A percentile compares a stretch with the other conserved stretches of the same genome.
Conservation (phyloP, 2,113 vertebrate species). For the Bothrops jararaca region DNA sequence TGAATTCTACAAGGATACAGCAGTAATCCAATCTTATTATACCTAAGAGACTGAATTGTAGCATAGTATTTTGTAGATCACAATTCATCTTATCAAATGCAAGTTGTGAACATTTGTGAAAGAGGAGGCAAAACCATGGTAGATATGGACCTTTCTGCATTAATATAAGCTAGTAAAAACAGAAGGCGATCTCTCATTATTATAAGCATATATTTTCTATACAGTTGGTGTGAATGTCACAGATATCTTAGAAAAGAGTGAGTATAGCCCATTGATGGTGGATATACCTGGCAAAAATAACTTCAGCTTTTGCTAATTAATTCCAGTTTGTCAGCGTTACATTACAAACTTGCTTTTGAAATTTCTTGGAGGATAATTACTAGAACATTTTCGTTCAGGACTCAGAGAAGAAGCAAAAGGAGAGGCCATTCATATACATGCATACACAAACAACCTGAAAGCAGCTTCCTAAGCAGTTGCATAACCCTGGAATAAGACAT, state of each 20-base stretch:
- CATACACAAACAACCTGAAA: background rate
- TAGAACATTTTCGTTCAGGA: background rate
- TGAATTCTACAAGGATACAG: background rate
- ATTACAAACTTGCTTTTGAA: background rate
- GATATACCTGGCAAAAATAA: background rate
- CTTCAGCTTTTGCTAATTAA: background rate
- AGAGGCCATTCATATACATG: background rate
- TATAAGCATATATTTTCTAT: background rate
- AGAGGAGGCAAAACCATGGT: background rate
- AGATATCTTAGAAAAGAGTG: background rate
- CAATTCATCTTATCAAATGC: background rate
- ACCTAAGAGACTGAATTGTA: background rate
- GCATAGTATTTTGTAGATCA: background rate
- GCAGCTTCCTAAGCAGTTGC: background rate
- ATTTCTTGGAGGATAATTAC: background rate
- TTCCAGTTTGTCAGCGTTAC: background rate
- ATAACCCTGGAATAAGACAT: background rate
- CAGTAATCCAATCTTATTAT: background rate
- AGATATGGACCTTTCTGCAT: background rate
- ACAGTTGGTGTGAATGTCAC: background rate
- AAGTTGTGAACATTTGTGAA: background rate
- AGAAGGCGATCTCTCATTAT: background rate
- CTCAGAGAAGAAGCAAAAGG: background rate
- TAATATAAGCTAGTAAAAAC: background rate
- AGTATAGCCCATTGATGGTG: too few relatives aligned